Evolutionary conservation across 2,888 invertebrate genomes (phyloP).

Genomic region (Seira musarum): DNA sequence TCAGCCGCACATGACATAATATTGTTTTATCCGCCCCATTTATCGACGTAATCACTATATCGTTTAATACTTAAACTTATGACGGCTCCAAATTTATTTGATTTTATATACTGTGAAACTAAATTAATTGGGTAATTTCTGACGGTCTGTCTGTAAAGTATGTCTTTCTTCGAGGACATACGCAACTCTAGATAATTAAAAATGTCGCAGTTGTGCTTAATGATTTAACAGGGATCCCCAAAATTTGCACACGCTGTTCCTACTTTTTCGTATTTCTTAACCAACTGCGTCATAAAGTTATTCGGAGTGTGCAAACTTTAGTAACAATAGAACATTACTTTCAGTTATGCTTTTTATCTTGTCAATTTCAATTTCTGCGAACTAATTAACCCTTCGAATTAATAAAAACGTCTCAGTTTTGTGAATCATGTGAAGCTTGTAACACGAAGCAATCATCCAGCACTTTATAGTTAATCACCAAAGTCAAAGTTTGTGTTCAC

Average conservation of each 20-base stretch:
- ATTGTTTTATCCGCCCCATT: not conserved
- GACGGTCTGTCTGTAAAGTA: not conserved
- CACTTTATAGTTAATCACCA: too few species aligned
- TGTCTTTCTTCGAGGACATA: not conserved
- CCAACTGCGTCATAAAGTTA: not conserved
- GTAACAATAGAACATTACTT: too few species aligned
- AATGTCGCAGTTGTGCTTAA: not conserved
- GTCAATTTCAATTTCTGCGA: too few species aligned
- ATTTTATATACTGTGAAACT: not conserved
- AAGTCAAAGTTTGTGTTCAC: too few species aligned
- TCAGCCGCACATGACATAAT: not conserved
- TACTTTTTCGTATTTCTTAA: not conserved
- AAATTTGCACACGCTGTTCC: not conserved
- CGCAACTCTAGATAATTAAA: too few species aligned
- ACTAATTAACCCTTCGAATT: too few species aligned
- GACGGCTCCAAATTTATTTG: not conserved
- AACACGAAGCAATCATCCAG: too few species aligned
- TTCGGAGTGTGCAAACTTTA: too few species aligned
- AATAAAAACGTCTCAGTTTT: too few species aligned
- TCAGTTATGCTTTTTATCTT: too few species aligned
- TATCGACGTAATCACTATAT: not conserved
- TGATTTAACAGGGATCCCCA: not conserved
- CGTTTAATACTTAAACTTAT: not conserved
- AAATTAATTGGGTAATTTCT: conserved; percentile 35
- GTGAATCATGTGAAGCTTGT: too few species aligned